Percentiles rank a stretch among this genome's conserved stretches.
phyloP scores from a whole-genome alignment of 1,140 invertebrate genomes.

The Aphelinus certus region DNA sequence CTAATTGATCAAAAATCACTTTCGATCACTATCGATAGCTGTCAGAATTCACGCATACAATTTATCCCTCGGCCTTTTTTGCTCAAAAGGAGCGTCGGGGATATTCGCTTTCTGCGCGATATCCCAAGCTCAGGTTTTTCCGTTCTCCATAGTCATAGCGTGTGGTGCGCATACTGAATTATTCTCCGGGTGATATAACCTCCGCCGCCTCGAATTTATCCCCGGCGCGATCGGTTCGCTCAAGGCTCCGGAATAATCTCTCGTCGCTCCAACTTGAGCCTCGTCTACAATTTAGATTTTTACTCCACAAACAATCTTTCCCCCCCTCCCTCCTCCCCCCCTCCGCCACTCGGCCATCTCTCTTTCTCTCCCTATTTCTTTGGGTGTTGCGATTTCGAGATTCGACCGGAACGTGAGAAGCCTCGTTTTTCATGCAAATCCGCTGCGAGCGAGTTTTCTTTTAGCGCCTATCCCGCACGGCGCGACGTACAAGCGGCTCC shows the following conservation, averaged over 20 bases:
- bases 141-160: neutral
- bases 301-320: slow-evolving; percentile 38
- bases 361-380: neutral
- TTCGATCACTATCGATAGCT: too few species aligned
- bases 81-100: too few species aligned
- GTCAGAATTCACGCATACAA: too few species aligned
- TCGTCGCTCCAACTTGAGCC: slow-evolving; percentile 17
- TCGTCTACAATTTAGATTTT: slow-evolving; percentile 42
- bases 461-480: slow-evolving; percentile 14
- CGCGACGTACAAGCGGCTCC: neutral
- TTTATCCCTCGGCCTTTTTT: too few species aligned
- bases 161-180: slow-evolving; percentile 34
- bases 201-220: slow-evolving; percentile 36
- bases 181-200: slow-evolving; percentile 34
- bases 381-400: slow-evolving; percentile 35
- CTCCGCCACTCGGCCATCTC: neutral
- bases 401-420: slow-evolving; percentile 31
- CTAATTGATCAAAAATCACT: too few species aligned
- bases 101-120: neutral
- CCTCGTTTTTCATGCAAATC: slow-evolving; percentile 39
- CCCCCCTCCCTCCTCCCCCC: neutral
- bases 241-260: slow-evolving; percentile 38
- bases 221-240: slow-evolving; percentile 35
- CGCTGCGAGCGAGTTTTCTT: slow-evolving; percentile 17
- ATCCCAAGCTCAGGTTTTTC: slow-evolving; percentile 3